Evolutionary conservation across 1,140 invertebrate genomes (phyloP).

Genomic region (Trachymyrmex septentrionalis): DNA sequence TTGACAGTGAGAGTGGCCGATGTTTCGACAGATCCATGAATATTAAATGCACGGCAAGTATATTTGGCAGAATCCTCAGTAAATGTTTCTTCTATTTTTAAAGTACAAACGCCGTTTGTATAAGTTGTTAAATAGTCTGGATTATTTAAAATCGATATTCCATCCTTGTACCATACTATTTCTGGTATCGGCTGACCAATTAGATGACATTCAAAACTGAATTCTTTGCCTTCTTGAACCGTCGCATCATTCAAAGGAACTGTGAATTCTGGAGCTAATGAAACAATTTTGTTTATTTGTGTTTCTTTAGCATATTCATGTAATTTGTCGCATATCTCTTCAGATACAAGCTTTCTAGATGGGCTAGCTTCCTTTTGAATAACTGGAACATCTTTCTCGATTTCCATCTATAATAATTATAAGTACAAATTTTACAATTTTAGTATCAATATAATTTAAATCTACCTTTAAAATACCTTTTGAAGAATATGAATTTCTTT

Average conservation of each 20-base stretch:
- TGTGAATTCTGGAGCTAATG: constrained; percentile 88
- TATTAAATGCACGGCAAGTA: constrained; percentile 91
- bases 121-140: constrained; percentile 90
- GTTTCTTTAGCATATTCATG: constrained; percentile 4
- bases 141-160: constrained; percentile 89
- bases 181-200: constrained; percentile 87
- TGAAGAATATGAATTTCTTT: constrained; percentile 82
- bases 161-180: constrained; percentile 91
- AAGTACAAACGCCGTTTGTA: constrained; percentile 87
- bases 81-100: constrained; percentile 93
- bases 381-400: constrained; percentile 73
- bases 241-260: constrained; percentile 90
- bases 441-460: constrained; percentile 8
- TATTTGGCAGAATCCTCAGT: constrained; percentile 94
- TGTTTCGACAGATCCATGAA: constrained; percentile 90
- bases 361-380: constrained; percentile 75
- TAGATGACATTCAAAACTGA: constrained; percentile 88
- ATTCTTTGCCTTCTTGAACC: constrained; percentile 91
- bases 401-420: constrained; percentile 66
- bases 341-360: constrained; percentile 67
- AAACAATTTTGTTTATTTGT: constrained; percentile 57
- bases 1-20: constrained; percentile 92
- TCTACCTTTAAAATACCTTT: constrained; percentile 74
- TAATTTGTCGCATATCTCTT: constrained; percentile 23
- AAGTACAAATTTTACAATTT: constrained; percentile 43